Conservation (phyloP, 2,797 vertebrate species). For the Trematomus bernacchii region DNA sequence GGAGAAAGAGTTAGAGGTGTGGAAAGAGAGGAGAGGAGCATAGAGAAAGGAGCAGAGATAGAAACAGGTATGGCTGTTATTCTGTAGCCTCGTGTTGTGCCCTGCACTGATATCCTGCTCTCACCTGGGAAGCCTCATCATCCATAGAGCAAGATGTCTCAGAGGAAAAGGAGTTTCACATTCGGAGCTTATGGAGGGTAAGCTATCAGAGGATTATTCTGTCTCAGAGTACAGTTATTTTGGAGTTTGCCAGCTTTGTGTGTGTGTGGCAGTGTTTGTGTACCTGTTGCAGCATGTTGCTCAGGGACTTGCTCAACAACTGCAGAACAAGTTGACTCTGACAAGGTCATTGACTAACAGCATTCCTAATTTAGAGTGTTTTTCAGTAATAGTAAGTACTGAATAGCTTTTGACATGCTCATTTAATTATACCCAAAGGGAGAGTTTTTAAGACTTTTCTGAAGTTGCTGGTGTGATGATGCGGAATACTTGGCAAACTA, state of each 20-base stretch:
- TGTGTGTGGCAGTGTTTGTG: not conserved
- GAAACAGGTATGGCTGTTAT: slow-evolving; percentile 16
- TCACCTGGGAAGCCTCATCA: slow-evolving; percentile 45
- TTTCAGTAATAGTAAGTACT: not conserved
- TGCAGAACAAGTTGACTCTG: slow-evolving; percentile 15
- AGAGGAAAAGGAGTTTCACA: slow-evolving; percentile 85
- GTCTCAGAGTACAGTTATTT: slow-evolving; percentile 14
- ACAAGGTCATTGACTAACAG: slow-evolving; percentile 48
- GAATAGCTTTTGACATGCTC: slow-evolving; percentile 13
- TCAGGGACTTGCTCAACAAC: slow-evolving; percentile 45
- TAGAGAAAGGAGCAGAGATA: slow-evolving; percentile 13
- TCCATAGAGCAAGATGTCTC: slow-evolving; percentile 75
- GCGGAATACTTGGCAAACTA: not conserved
- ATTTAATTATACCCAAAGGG: slow-evolving; percentile 21
- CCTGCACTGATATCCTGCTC: slow-evolving; percentile 24
- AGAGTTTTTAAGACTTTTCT: not conserved
- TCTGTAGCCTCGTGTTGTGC: slow-evolving; percentile 23
- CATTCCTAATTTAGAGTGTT: slow-evolving; percentile 21
- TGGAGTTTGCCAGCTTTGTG: not conserved
- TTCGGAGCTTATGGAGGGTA: slow-evolving; percentile 88
- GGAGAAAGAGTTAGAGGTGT: slow-evolving; percentile 40
- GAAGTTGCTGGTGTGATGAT: not conserved
- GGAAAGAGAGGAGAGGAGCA: slow-evolving; percentile 33
- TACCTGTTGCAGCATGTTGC: slow-evolving; percentile 60
- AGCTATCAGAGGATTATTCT: slow-evolving; percentile 53